Evolutionary conservation across 2,113 vertebrate genomes (phyloP), one percentile per base, ranked within the genome.

Genomic region (Columba livia): DNA sequence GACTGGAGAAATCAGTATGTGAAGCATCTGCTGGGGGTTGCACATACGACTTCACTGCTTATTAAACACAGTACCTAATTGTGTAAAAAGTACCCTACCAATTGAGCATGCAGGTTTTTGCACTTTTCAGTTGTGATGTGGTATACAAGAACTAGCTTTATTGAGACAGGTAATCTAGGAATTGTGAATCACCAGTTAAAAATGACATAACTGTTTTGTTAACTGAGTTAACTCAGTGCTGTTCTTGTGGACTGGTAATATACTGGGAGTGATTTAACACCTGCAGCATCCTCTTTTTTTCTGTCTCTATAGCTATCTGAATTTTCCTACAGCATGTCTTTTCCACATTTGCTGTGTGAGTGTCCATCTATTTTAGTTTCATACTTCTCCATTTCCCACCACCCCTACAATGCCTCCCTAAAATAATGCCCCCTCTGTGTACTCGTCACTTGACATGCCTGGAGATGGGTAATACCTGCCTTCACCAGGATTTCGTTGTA

Each of bases 51-150:
- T 71, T 65, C 44, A 26, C 57, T 31, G 26, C 28, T 75, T 56
- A 31, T 11, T 51, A 32, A 91, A 48, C 65, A 47, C 25, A 31
- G 31, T 1, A 2, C 10, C 50, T n/a, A 1, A 26, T 69, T 15
- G 44, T 65, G 38, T 61, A 44, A 38, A 64, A 25, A 47, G 25
- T 20, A 11, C 4, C 16, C 38, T 53, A 42, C n/a, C 31, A 73
- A 25, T 5, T 40, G 7, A 16, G 54, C 8, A 21, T 2, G 0
- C 17, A 9, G 18, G 7, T 3, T 40, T 88, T 73, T 58, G 17
- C 24, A n/a, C 19, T 56, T 15, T 48, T 77, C 6, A 44, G 0
- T 23, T 32, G 44, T 24, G 38, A 20, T 0, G 2, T 16, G 20
- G 21, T 40, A 14, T 36, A 31, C 11, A 58, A 85, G 84, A 67